These are phyloP conservation scores for Silvanus unidentatus DNA, from an alignment of 2,888 invertebrate genomes.

Conservation along the genomic window DNA sequence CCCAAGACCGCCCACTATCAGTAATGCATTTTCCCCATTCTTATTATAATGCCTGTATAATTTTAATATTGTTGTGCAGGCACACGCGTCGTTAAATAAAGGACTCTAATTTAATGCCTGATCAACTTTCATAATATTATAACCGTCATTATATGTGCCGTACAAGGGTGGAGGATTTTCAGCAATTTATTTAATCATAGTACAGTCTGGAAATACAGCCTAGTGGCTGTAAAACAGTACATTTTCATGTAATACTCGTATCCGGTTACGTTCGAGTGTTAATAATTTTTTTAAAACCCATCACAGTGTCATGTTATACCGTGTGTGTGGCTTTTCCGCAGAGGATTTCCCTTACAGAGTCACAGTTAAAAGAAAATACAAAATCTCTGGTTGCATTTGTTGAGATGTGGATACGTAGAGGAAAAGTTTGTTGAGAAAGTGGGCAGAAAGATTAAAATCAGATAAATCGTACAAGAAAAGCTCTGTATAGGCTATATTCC, in stretches of 20 bases:
- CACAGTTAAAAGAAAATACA: too few species aligned
- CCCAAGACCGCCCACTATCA: slow-evolving; percentile 26
- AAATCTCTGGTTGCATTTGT: too few species aligned
- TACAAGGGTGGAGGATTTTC: too few species aligned
- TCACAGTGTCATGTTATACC: slow-evolving; percentile 41
- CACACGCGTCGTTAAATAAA: slow-evolving; percentile 31
- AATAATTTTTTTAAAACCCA: slow-evolving; percentile 36
- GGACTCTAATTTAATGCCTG: slow-evolving; percentile 28
- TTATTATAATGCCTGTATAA: slow-evolving; percentile 9
- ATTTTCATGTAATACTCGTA: slow-evolving; percentile 30
- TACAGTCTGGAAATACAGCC: too few species aligned
- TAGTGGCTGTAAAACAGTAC: slow-evolving; percentile 14
- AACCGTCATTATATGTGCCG: neutral
- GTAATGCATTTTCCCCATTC: neutral
- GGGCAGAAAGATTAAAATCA: slow-evolving; percentile 35
- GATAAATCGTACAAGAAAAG: slow-evolving; percentile 19
- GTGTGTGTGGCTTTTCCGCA: neutral
- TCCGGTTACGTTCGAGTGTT: slow-evolving; percentile 32
- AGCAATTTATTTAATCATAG: too few species aligned
- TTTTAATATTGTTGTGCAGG: slow-evolving; percentile 25
- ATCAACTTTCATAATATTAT: slow-evolving; percentile 11
- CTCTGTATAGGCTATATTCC: slow-evolving; percentile 3
- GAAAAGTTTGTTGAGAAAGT: slow-evolving; percentile 11
- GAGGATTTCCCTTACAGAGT: too few species aligned
- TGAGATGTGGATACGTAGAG: too few species aligned